Base-by-base conservation (phyloP, 2,113 vertebrate species). In the Triplophysa dalaica region DNA sequence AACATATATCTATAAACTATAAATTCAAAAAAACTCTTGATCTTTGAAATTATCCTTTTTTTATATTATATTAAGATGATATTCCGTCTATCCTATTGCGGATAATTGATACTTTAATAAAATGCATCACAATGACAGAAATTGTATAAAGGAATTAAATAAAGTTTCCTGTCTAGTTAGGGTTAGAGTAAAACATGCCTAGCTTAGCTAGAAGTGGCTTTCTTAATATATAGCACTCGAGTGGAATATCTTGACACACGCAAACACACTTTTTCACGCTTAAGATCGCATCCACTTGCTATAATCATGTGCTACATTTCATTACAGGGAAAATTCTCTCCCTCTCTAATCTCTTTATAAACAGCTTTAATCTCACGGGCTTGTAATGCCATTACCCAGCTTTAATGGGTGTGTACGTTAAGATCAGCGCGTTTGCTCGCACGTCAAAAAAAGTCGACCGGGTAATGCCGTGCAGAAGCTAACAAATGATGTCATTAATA, bases 271-370 rank as follows among this genome's bases (percentile, higher is more conserved):
- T 58, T 58, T 58, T 8, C 54, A 58, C 50, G 50, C 50, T 52
- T 21, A 58, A 58, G 54, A 1, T 58, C 8, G 7, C 33, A 21
- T 58, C 60, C 29, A 73, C 70, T 41, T 41, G 70, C 38, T 12
- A 26, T 41, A 60, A 58, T 73, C 54, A 73, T 73, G 70, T 73
- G 33, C 70, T 73, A 10, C 29, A 60, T 60, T 73, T 60, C 58
- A 58, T 75, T 62, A 75, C 24, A 45, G 14, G 1, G 26, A 63
- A 63, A 62, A 75, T 8, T 45, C n/a, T 60, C 56, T 75, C 38
- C 16, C 16, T 45, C 41, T 75, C 22, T 75, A 75, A 75, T 75
- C 73, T 63, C 73, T 50, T 75, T 61, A 33, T 75, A 48, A 75
- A 63, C 62, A 21, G 75, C 62, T 52, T 26, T 65, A 77, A 64